phyloP scores from a whole-genome alignment of 1,140 invertebrate species.

The Campoletis sonorensis region DNA sequence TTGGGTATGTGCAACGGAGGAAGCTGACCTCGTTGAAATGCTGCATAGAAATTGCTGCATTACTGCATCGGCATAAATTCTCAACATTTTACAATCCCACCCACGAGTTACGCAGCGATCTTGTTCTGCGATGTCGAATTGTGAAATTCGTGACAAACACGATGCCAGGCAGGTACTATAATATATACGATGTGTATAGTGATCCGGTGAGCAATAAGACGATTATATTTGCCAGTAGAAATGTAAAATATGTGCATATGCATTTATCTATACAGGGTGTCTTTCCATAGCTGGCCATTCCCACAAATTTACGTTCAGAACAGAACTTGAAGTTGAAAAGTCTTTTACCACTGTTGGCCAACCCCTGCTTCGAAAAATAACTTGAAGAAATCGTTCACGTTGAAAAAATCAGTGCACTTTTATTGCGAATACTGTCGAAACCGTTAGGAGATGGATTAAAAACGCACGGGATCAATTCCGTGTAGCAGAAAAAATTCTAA shows the following conservation, averaged over 20 bases:
- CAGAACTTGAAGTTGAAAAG: too few relatives aligned
- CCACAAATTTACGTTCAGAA: too few relatives aligned
- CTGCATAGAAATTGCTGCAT: conserved; percentile 38
- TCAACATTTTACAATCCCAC: conserved; percentile 33
- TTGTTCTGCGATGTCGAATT: conserved; percentile 15
- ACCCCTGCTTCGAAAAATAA: too few relatives aligned
- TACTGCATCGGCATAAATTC: conserved; percentile 9
- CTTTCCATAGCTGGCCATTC: too few relatives aligned
- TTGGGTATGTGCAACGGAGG: conserved; percentile 2
- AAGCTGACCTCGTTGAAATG: conserved; percentile 31
- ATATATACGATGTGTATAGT: neutral
- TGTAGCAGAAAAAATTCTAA: too few relatives aligned
- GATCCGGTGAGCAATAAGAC: neutral
- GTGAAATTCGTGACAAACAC: conserved; percentile 31
- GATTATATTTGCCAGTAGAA: conserved; percentile 3
- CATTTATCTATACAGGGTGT: too few relatives aligned
- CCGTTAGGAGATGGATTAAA: neutral
- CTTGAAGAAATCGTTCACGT: too few relatives aligned
- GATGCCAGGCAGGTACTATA: conserved; percentile 21
- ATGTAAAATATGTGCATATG: too few relatives aligned
- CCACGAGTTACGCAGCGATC: conserved; percentile 19
- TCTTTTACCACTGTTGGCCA: too few relatives aligned
- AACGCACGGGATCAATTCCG: neutral
- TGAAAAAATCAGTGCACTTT: too few relatives aligned
- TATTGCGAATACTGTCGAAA: too few relatives aligned